phyloP scores from a whole-genome alignment of 2,797 vertebrate genomes.

The Sus cebifrons region DNA sequence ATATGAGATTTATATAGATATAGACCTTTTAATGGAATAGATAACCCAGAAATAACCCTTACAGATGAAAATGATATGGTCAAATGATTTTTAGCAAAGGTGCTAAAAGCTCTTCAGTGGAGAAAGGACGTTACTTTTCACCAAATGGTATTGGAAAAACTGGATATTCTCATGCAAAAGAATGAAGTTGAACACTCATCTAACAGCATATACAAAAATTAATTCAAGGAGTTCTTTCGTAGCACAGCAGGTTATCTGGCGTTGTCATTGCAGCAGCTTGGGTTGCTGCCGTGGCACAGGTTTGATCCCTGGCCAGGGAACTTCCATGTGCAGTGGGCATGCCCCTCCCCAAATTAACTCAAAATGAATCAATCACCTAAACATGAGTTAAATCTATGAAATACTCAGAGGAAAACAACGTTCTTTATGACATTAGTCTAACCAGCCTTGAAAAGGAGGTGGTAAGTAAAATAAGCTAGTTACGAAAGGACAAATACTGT shows the following conservation, averaged over 20 bases:
- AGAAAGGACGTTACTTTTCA: background rate
- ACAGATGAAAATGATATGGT: background rate
- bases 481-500: background rate
- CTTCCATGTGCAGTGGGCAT: too few species aligned
- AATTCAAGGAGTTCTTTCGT: background rate
- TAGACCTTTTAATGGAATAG: background rate
- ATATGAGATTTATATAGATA: background rate
- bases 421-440: too few species aligned
- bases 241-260: too few species aligned
- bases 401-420: too few species aligned
- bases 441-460: too few species aligned
- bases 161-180: background rate
- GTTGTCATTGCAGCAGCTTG: too few species aligned
- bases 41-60: background rate
- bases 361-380: too few species aligned
- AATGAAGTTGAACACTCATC: background rate
- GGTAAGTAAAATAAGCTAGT: background rate
- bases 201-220: background rate
- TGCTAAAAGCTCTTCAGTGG: background rate
- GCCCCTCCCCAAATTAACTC: too few species aligned
- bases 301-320: too few species aligned
- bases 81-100: background rate
- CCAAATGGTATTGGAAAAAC: background rate
- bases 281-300: too few species aligned
- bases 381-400: too few species aligned